A percentile compares a stretch with the other conserved stretches of the same genome.
phyloP scores from a whole-genome alignment of 1,140 invertebrate genomes.

The Micrasema minimum region DNA sequence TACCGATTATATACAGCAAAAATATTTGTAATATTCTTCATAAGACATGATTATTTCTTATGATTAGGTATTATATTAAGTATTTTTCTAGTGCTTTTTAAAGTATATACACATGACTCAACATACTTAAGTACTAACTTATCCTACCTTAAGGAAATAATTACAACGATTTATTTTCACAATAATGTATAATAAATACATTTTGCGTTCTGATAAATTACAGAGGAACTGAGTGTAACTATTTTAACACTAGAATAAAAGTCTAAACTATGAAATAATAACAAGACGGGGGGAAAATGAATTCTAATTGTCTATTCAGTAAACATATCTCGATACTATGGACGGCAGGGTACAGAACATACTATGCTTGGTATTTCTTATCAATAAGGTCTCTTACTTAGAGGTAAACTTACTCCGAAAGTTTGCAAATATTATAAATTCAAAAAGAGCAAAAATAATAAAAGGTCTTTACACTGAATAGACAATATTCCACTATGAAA shows the following conservation, averaged over 20 bases:
- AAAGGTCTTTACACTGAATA: no score
- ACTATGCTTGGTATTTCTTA: no score
- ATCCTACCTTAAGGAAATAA: constrained; percentile 35
- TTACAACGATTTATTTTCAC: constrained; percentile 27
- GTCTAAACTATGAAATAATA: constrained; percentile 30
- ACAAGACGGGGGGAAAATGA: neutral
- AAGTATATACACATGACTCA: constrained; percentile 34
- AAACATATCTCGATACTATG: no score
- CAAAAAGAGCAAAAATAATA: no score
- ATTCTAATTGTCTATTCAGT: no score
- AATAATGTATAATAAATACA: constrained; percentile 22
- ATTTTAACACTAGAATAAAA: constrained; percentile 35
- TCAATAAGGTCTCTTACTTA: no score
- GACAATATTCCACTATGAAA: no score
- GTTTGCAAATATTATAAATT: no score
- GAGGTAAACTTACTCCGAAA: no score
- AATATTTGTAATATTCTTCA: constrained; percentile 41
- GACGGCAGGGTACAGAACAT: no score
- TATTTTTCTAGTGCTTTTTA: constrained; percentile 34
- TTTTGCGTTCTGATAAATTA: constrained; percentile 11
- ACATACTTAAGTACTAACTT: neutral
- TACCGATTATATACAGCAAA: constrained; percentile 47
- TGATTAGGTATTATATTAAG: no score
- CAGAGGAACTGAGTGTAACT: constrained; percentile 23
- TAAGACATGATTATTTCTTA: constrained; percentile 50